Conservation (phyloP, 2,888 invertebrate species). For the Lithophane leautieri region DNA sequence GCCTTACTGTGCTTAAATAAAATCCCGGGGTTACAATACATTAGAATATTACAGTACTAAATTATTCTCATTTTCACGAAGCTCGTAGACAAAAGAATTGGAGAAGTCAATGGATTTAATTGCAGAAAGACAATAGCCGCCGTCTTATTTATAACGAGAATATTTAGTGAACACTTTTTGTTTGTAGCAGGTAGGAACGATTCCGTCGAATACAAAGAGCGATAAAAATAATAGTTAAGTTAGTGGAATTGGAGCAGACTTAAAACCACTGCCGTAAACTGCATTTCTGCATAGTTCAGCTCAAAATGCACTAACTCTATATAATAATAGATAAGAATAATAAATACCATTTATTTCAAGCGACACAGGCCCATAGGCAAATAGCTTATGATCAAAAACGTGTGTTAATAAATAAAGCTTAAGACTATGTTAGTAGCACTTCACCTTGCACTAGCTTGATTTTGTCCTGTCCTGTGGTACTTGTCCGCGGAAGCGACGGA, state of each 20-base stretch:
- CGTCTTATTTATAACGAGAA: slow-evolving; percentile 24
- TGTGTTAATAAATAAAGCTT: no score
- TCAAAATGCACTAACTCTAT: background rate
- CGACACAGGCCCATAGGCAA: no score
- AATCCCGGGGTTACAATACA: slow-evolving; percentile 16
- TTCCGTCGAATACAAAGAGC: background rate
- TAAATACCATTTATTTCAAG: no score
- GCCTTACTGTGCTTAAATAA: slow-evolving; percentile 13
- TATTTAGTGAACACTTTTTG: slow-evolving; percentile 28
- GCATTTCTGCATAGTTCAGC: background rate
- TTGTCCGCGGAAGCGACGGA: no score
- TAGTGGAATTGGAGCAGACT: background rate
- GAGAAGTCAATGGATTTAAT: slow-evolving; percentile 32
- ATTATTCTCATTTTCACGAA: slow-evolving; percentile 32
- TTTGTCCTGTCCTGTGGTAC: no score
- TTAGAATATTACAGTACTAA: slow-evolving; percentile 25
- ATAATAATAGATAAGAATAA: no score
- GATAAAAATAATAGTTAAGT: background rate
- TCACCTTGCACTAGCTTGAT: no score
- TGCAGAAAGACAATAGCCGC: slow-evolving; percentile 16
- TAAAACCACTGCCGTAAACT: background rate
- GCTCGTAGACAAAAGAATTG: slow-evolving; percentile 29
- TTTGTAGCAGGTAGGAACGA: slow-evolving; percentile 11
- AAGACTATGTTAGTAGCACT: no score
- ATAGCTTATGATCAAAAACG: no score